A percentile compares a stretch with the other conserved stretches of the same genome.
Conservation (phyloP, 2,888 invertebrate species). For the Agrochola litura region DNA sequence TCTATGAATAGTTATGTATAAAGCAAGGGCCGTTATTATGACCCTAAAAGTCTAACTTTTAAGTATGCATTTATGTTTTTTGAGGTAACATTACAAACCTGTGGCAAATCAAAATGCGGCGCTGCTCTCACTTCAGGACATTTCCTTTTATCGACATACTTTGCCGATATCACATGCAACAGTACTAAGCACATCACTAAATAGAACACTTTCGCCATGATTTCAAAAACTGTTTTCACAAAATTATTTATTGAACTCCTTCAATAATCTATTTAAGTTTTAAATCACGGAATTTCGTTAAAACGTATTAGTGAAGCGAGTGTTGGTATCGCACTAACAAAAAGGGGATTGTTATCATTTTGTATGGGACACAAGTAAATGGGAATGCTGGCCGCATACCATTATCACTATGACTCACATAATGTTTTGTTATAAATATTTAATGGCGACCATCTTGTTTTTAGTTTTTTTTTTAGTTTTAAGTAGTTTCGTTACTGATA, state of each 20-base stretch:
- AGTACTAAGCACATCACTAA: slow-evolving; percentile 70
- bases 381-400: slow-evolving; percentile 84
- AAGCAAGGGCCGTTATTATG: background rate
- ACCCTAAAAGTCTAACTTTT: background rate
- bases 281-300: slow-evolving; percentile 34
- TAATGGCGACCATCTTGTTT: slow-evolving; percentile 63
- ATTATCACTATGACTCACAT: slow-evolving; percentile 84
- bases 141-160: slow-evolving; percentile 92
- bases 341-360: slow-evolving; percentile 88
- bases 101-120: slow-evolving; percentile 94
- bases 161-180: slow-evolving; percentile 67
- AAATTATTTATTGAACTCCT: slow-evolving; percentile 4
- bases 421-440: slow-evolving; percentile 66
- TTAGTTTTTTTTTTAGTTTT: slow-evolving; percentile 51
- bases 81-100: slow-evolving; percentile 85
- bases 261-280: slow-evolving; percentile 20
- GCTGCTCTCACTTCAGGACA: slow-evolving; percentile 95
- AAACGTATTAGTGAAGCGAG: slow-evolving; percentile 79
- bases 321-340: slow-evolving; percentile 83
- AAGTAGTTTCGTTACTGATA: slow-evolving; percentile 25
- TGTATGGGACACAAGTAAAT: slow-evolving; percentile 87
- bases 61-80: background rate
- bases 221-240: slow-evolving; percentile 41
- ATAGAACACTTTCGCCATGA: slow-evolving; percentile 68
- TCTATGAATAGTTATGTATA: background rate